These are phyloP conservation scores for Tetramorium parvispinum DNA, from an alignment of 1,140 invertebrate species.

Conservation along the genomic window DNA sequence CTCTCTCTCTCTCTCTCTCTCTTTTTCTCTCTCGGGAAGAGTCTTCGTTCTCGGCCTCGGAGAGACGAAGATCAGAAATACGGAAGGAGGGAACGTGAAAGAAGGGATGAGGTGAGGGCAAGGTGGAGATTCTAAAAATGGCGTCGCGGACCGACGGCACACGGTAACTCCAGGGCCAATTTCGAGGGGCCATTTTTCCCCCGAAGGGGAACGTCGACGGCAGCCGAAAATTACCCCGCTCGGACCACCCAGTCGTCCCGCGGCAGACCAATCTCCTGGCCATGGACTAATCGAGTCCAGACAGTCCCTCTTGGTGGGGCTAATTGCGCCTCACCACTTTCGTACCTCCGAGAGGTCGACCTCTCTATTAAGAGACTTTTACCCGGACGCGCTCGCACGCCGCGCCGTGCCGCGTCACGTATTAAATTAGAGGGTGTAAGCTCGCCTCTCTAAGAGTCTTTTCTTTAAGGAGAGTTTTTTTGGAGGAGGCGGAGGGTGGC, in stretches of 20 bases:
- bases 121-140: slow-evolving; percentile 54
- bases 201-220: slow-evolving; percentile 73
- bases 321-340: slow-evolving; percentile 80
- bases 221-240: slow-evolving; percentile 81
- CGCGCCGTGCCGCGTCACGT: slow-evolving; percentile 75
- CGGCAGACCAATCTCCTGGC: slow-evolving; percentile 82
- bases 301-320: slow-evolving; percentile 73
- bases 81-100: not conserved
- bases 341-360: slow-evolving; percentile 71
- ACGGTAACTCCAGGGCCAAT: slow-evolving; percentile 67
- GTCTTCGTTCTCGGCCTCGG: not conserved
- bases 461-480: slow-evolving; percentile 66
- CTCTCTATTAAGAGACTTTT: slow-evolving; percentile 77
- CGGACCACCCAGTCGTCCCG: slow-evolving; percentile 82
- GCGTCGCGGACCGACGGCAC: slow-evolving; percentile 41
- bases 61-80: slow-evolving; percentile 16
- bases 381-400: slow-evolving; percentile 67
- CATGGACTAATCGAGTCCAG: slow-evolving; percentile 76
- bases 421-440: slow-evolving; percentile 82
- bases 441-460: slow-evolving; percentile 66
- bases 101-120: not conserved
- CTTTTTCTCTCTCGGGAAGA: not conserved
- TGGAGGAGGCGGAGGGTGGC: slow-evolving; percentile 5
- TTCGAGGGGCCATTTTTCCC: slow-evolving; percentile 79
- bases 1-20: not conserved